Conservation (phyloP, 2,113 vertebrate species). For the Corythornis cristatus region DNA sequence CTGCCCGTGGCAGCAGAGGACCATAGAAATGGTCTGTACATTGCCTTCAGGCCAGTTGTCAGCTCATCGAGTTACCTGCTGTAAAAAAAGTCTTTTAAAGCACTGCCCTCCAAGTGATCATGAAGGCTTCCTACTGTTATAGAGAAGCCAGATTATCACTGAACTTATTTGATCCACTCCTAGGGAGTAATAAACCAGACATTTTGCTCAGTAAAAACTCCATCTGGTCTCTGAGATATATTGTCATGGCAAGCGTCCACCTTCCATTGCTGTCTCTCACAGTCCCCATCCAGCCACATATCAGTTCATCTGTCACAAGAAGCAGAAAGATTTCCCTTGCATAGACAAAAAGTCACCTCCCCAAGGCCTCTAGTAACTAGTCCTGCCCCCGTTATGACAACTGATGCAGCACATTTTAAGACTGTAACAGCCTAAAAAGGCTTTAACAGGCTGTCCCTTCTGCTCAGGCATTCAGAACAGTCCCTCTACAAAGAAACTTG, state of each 20-base stretch:
- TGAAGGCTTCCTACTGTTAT: neutral
- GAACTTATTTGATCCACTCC: neutral
- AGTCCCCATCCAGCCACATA: slow-evolving; percentile 30
- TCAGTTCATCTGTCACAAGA: slow-evolving; percentile 23
- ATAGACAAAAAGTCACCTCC: slow-evolving; percentile 1
- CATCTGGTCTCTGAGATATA: slow-evolving; percentile 13
- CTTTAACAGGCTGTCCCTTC: neutral
- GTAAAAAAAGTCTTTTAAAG: neutral
- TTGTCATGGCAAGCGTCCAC: neutral
- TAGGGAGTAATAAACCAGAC: neutral
- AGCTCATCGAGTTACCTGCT: neutral
- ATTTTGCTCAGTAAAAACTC: slow-evolving; percentile 27
- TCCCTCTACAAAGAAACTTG: neutral
- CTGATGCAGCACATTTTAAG: neutral
- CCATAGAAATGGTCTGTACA: neutral
- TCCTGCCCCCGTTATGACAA: neutral
- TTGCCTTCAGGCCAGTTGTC: neutral
- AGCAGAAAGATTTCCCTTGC: slow-evolving; percentile 2
- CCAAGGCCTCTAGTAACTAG: neutral
- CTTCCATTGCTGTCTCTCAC: neutral
- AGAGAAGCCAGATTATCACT: neutral
- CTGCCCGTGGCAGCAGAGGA: neutral
- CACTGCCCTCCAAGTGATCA: neutral
- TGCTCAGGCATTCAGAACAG: neutral
- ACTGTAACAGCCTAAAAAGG: neutral